phyloP scores from a whole-genome alignment of 2,888 invertebrate species.

The Odontocolon sp. region DNA sequence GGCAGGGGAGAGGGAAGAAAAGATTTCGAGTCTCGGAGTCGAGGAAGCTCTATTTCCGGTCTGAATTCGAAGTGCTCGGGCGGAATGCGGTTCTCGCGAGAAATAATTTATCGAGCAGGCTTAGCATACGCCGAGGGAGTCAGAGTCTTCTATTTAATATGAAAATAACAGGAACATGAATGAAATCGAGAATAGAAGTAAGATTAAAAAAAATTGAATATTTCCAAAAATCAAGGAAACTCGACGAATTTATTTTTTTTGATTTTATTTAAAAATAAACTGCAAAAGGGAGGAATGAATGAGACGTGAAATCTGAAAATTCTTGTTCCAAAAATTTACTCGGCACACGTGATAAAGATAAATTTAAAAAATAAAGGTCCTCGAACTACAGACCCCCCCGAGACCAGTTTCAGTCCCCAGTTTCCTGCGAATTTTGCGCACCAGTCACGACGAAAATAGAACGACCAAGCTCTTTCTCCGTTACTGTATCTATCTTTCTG shows the following conservation, averaged over 20 bases:
- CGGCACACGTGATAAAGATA: conserved; percentile 8
- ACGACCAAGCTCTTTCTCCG: conserved; percentile 17
- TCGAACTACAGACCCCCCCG: conserved; percentile 45
- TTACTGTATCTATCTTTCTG: conserved; percentile 34
- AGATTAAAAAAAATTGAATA: neutral
- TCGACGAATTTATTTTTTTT: too few relatives aligned
- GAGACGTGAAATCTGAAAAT: conserved; percentile 42
- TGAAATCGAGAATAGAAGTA: too few relatives aligned
- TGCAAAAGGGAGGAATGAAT: conserved; percentile 22
- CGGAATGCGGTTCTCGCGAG: conserved; percentile 38
- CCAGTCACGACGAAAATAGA: conserved; percentile 49
- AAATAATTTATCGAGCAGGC: conserved; percentile 56
- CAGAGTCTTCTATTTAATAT: conserved; percentile 37
- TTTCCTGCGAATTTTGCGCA: conserved; percentile 50
- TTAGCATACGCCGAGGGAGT: conserved; percentile 55
- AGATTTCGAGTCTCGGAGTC: conserved; percentile 36
- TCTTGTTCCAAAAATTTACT: conserved; percentile 50
- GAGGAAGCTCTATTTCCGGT: conserved; percentile 75
- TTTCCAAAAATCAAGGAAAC: too few relatives aligned
- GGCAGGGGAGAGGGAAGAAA: conserved; percentile 31
- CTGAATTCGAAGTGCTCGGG: conserved; percentile 52
- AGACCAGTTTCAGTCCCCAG: conserved; percentile 37
- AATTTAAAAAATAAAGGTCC: conserved; percentile 34
- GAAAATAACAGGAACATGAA: conserved; percentile 41
- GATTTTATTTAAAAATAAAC: too few relatives aligned